These are phyloP conservation scores for Pseudocheirus occidentalis DNA, from an alignment of 2,797 vertebrate genomes.

Conservation along the genomic window DNA sequence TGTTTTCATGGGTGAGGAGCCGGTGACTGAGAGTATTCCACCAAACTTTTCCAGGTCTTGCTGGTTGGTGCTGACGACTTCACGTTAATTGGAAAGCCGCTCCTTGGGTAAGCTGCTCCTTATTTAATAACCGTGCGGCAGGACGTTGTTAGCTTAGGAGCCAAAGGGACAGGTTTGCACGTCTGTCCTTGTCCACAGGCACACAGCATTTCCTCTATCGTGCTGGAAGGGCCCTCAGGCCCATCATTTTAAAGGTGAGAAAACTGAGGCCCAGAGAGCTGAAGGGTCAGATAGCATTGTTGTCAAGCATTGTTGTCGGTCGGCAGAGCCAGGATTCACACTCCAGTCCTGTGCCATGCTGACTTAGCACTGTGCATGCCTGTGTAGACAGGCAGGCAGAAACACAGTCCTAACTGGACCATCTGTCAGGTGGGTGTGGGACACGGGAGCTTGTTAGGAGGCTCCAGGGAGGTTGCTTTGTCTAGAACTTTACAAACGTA, in stretches of 20 bases:
- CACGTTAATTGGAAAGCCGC: slow-evolving; percentile 92
- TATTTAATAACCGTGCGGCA: rapidly evolving
- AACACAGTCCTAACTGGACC: no score
- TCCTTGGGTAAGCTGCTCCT: slow-evolving; percentile 87
- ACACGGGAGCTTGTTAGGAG: no score
- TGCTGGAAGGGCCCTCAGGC: neutral
- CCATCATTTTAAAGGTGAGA: neutral
- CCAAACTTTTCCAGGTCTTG: slow-evolving; percentile 85
- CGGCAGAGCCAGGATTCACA: neutral
- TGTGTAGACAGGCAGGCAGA: no score
- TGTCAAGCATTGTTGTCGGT: no score
- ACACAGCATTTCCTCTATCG: neutral
- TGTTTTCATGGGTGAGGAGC: neutral
- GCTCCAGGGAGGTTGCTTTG: neutral
- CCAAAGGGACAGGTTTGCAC: rapidly evolving
- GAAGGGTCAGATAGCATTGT: neutral
- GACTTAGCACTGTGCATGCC: no score
- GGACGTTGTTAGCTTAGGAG: neutral
- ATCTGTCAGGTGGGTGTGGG: neutral
- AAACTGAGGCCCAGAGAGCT: neutral
- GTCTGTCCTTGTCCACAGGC: neutral
- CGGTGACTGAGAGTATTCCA: neutral
- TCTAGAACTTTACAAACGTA: neutral
- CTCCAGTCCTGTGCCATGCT: neutral
- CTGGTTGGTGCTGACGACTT: slow-evolving; percentile 91